A percentile compares a stretch with the other conserved stretches of the same genome.
phyloP scores from a whole-genome alignment of 2,113 vertebrate genomes.

The Gallinago paraguaiae region DNA sequence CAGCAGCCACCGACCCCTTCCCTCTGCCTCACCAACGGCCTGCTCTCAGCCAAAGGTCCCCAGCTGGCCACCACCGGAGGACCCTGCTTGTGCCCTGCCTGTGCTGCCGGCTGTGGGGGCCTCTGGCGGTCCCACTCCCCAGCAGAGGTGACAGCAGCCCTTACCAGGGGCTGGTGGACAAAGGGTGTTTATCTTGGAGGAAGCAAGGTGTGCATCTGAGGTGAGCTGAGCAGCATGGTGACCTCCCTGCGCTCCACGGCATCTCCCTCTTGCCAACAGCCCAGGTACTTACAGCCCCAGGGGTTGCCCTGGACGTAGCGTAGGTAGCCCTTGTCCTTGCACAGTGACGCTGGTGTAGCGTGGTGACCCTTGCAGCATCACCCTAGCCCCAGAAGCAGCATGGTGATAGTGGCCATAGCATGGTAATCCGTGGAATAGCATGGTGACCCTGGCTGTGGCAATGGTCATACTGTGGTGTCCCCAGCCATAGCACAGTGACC shows the following conservation, averaged over 20 bases:
- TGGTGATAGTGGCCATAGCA: not conserved
- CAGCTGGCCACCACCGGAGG: accelerated
- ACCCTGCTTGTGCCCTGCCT: not conserved
- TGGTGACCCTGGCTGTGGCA: not conserved
- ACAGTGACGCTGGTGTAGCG: accelerated
- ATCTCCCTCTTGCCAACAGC: not conserved
- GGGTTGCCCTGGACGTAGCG: not conserved
- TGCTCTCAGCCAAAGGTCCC: not conserved
- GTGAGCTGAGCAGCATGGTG: not conserved
- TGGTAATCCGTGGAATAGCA: accelerated
- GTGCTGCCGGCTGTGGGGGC: no score
- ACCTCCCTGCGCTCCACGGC: accelerated
- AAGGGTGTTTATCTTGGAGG: not conserved
- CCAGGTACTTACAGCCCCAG: accelerated
- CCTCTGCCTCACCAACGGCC: accelerated
- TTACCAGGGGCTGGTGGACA: not conserved
- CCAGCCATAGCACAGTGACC: not conserved
- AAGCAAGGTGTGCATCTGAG: not conserved
- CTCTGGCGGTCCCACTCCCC: not conserved
- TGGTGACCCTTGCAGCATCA: not conserved
- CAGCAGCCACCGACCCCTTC: not conserved
- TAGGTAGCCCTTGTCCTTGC: not conserved
- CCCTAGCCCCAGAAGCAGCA: not conserved
- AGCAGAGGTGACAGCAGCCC: not conserved
- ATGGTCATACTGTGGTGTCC: not conserved